Percentiles rank a stretch among this genome's conserved stretches.
Conservation (phyloP, 2,113 vertebrate species). For the Erinaceus europaeus region DNA sequence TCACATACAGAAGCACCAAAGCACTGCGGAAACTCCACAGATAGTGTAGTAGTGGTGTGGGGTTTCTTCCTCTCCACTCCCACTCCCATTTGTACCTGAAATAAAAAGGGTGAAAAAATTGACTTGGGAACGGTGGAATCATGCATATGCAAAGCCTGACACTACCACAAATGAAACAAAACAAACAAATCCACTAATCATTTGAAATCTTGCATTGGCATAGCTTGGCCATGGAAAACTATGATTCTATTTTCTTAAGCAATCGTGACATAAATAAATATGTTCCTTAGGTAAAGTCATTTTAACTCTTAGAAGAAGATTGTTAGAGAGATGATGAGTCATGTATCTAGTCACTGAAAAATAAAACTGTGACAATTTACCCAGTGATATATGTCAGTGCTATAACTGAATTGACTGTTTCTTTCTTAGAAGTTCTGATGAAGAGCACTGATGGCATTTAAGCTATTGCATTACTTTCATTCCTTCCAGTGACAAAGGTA, state of each 20-base stretch:
- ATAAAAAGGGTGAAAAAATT: too few species aligned
- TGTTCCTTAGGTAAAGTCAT: not conserved
- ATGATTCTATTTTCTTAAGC: not conserved
- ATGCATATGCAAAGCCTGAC: too few species aligned
- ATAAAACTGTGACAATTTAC: not conserved
- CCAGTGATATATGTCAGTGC: not conserved
- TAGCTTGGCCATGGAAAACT: not conserved
- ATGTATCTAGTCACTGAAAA: not conserved
- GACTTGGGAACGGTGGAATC: too few species aligned
- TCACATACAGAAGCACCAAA: too few species aligned
- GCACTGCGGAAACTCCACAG: too few species aligned
- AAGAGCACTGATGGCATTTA: not conserved
- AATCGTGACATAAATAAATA: not conserved
- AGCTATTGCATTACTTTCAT: constrained; percentile 37
- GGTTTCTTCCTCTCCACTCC: too few species aligned
- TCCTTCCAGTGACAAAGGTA: constrained; percentile 1
- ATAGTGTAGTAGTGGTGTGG: too few species aligned
- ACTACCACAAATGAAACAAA: too few species aligned
- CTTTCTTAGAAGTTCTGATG: constrained; percentile 35
- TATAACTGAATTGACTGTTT: not conserved
- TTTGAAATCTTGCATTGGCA: constrained; percentile 13
- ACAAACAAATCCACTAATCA: not conserved
- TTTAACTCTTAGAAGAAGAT: not conserved
- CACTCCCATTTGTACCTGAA: too few species aligned
- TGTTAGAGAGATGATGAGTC: not conserved